A percentile compares a stretch with the other conserved stretches of the same genome.
Conservation (phyloP, 2,113 vertebrate species). For the Isurus oxyrinchus region DNA sequence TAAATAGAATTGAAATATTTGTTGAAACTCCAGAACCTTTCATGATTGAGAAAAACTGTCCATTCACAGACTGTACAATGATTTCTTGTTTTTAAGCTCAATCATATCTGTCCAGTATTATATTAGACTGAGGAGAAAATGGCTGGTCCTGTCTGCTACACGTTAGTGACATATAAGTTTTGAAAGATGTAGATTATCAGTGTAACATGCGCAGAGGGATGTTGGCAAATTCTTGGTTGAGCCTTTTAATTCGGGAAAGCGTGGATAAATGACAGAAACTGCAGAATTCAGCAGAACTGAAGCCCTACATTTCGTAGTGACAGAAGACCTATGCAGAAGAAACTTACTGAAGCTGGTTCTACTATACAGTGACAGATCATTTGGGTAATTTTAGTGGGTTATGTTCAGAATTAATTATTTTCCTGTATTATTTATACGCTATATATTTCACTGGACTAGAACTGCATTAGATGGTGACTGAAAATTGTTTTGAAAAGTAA, state of each 20-base stretch:
- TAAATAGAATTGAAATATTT: not conserved
- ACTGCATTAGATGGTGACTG: too few relatives aligned
- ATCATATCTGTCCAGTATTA: not conserved
- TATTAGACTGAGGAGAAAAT: not conserved
- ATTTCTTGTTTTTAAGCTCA: not conserved
- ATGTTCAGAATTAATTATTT: too few relatives aligned
- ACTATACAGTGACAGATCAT: not conserved
- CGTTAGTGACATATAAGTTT: not conserved
- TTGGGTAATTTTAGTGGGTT: too few relatives aligned
- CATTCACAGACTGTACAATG: not conserved
- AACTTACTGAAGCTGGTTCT: not conserved
- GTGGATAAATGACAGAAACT: not conserved
- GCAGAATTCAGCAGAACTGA: not conserved
- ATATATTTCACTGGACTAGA: too few relatives aligned
- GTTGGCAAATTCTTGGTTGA: not conserved
- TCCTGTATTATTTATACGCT: too few relatives aligned
- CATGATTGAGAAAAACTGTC: not conserved
- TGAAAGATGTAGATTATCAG: not conserved
- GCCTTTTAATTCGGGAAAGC: not conserved
- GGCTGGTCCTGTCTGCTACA: not conserved
- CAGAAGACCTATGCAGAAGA: not conserved
- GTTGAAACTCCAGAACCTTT: not conserved
- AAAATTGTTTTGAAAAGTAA: too few relatives aligned
- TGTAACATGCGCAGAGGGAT: not conserved
- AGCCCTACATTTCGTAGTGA: not conserved